Evolutionary conservation across 1,140 invertebrate species (phyloP), one percentile per base, ranked within the genome.

Genomic region (Aphelinus atriplicis): DNA sequence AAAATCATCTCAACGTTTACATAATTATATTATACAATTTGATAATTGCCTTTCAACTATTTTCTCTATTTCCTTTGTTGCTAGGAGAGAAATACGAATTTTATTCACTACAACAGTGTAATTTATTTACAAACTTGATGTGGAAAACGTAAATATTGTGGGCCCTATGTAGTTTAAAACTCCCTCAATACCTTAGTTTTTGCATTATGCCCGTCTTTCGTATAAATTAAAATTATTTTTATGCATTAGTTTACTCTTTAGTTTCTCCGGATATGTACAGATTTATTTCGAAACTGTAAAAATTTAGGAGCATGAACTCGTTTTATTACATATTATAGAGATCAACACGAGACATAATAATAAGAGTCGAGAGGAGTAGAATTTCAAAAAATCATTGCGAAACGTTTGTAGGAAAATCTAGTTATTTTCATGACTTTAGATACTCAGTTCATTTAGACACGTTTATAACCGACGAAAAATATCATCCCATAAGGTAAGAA

Each of bases 241-340:
- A 68, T 64, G 61, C 5, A 67, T 61, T 69, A 61, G 42, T 63
- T 69, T 71, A 70, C 64, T 53, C 60, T 53, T 62, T 75, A 58
- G 63, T 58, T 78, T 76, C 61, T 79, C 74, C 75, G 73, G 79
- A 81, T 84, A 84, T 82, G 81, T 84, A 82, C 82, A 84, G 58
- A 70, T 77, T 79, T 70, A 64, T 69, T 65, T 77, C 77, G 70
- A 80, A 62, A 50, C 57, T 57, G 60, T 76, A 69, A 77, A 80
- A 80, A 80, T 80, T 78, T 78, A 70, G 71, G 68, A 73, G 42
- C n/a, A 48, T 63, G 6, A 75, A 58, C 66, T 26, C 26, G 46
- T 50, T 53, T 46, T 26, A 62, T 62, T 1, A 46, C 6, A 51
- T 26, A 70, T 62, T 77, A 77, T 63, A 78, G 68, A 80, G 73